Percentiles rank a stretch among this genome's conserved stretches.
Conservation (phyloP, 1,140 invertebrate species). For the Heliconius hermathena region DNA sequence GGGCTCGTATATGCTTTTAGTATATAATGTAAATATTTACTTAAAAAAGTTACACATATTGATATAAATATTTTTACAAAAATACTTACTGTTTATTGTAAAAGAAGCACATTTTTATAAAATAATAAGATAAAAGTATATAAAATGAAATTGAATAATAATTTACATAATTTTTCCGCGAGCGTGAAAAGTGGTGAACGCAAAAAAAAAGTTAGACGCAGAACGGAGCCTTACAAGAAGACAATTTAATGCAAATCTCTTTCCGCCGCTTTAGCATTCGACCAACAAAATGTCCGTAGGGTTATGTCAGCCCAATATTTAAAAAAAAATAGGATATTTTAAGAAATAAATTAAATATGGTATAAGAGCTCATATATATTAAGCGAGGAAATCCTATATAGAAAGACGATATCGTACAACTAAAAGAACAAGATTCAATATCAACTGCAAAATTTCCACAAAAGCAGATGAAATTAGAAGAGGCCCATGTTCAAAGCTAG, state of each 20-base stretch:
- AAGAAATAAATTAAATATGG: not conserved
- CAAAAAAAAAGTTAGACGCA: conserved; percentile 37
- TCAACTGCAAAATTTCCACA: too few relatives aligned
- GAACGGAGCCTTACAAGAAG: conserved; percentile 60
- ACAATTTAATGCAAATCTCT: conserved; percentile 76
- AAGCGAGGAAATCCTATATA: too few relatives aligned
- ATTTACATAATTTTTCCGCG: conserved; percentile 38
- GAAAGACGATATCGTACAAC: too few relatives aligned
- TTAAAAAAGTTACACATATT: too few relatives aligned
- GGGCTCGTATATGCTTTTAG: too few relatives aligned
- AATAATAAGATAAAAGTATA: conserved; percentile 32
- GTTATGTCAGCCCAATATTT: conserved; percentile 9
- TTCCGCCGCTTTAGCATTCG: conserved; percentile 70
- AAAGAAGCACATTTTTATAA: conserved; percentile 23
- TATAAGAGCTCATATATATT: too few relatives aligned
- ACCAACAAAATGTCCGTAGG: conserved; percentile 57
- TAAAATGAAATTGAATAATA: conserved; percentile 41
- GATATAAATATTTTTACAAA: too few relatives aligned
- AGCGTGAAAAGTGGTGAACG: conserved; percentile 33
- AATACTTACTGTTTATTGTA: not conserved
- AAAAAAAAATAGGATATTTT: not conserved
- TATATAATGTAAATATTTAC: too few relatives aligned
- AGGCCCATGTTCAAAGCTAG: too few relatives aligned
- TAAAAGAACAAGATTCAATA: too few relatives aligned
- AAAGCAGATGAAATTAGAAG: too few relatives aligned